A percentile compares a stretch with the other conserved stretches of the same genome.
Conservation (phyloP, 2,888 invertebrate genomes). For the Drosophila prolongata region DNA sequence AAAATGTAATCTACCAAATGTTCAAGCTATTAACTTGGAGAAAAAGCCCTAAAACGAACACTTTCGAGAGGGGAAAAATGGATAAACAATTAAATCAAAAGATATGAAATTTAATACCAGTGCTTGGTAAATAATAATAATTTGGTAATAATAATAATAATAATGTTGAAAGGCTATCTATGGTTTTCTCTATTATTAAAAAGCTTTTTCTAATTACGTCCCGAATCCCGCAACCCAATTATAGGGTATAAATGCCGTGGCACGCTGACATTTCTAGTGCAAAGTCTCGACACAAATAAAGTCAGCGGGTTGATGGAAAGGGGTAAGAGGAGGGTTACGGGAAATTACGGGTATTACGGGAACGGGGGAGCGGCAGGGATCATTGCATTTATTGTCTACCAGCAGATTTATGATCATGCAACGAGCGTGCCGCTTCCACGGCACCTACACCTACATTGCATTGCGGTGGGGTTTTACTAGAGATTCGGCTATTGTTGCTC, state of each 20-base stretch:
- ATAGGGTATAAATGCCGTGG: slow-evolving; percentile 40
- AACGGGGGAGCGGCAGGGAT: slow-evolving; percentile 14
- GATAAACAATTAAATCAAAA: too few species aligned
- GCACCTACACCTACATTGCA: slow-evolving; percentile 40
- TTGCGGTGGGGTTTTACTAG: slow-evolving; percentile 20
- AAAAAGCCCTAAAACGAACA: too few species aligned
- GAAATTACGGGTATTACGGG: not conserved
- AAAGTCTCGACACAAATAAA: slow-evolving; percentile 45
- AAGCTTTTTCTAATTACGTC: not conserved
- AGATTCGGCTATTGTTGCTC: slow-evolving; percentile 21
- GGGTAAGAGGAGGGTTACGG: not conserved
- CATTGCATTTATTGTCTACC: slow-evolving; percentile 48
- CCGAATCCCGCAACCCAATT: slow-evolving; percentile 6
- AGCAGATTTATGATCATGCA: slow-evolving; percentile 52
- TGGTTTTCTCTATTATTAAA: too few species aligned
- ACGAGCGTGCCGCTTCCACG: slow-evolving; percentile 43
- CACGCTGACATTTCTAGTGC: slow-evolving; percentile 47
- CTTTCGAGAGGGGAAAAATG: too few species aligned
- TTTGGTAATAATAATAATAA: too few species aligned
- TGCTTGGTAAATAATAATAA: too few species aligned
- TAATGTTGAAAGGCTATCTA: not conserved
- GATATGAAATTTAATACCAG: too few species aligned
- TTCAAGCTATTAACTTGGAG: too few species aligned
- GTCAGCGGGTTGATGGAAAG: slow-evolving; percentile 8
- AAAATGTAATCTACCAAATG: too few species aligned